Evolutionary conservation across 2,113 vertebrate genomes (phyloP).

Genomic region (Centrocercus urophasianus): DNA sequence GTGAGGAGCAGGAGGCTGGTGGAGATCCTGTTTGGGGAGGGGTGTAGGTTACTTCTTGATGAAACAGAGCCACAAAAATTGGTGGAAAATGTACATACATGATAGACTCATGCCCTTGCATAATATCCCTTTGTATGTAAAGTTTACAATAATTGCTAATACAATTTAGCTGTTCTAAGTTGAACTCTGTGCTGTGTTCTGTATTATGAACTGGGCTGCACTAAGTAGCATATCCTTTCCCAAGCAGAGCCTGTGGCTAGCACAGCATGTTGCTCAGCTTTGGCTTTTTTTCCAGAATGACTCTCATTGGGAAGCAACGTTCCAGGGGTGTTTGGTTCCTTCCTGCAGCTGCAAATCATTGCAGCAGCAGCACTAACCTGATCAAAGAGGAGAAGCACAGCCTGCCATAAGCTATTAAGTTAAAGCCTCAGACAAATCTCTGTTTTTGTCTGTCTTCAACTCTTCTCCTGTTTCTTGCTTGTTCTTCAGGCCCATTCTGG

Average conservation of each 20-base stretch:
- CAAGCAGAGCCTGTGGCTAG: background rate
- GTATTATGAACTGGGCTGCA: background rate
- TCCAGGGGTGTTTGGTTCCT: conserved; percentile 38
- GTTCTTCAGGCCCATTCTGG: background rate
- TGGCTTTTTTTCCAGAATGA: conserved; percentile 23
- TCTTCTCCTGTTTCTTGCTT: conserved; percentile 35
- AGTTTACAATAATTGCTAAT: background rate
- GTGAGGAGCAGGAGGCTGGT: background rate
- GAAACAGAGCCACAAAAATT: background rate
- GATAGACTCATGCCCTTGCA: background rate
- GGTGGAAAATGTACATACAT: background rate
- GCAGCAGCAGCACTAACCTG: conserved; percentile 33
- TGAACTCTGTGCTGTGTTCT: background rate
- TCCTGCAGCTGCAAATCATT: conserved; percentile 32
- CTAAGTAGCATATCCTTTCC: background rate
- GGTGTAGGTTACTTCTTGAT: background rate
- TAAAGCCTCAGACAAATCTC: conserved; percentile 26
- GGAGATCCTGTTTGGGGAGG: background rate
- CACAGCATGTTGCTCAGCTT: conserved; percentile 23
- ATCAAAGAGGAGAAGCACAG: background rate
- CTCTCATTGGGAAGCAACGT: conserved; percentile 26
- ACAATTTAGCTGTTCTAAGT: background rate
- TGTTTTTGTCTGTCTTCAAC: conserved; percentile 32
- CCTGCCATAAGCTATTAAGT: conserved; percentile 39
- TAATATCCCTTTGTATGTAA: background rate